phyloP scores from a whole-genome alignment of 2,113 vertebrate species.

The Microtus oregoni region DNA sequence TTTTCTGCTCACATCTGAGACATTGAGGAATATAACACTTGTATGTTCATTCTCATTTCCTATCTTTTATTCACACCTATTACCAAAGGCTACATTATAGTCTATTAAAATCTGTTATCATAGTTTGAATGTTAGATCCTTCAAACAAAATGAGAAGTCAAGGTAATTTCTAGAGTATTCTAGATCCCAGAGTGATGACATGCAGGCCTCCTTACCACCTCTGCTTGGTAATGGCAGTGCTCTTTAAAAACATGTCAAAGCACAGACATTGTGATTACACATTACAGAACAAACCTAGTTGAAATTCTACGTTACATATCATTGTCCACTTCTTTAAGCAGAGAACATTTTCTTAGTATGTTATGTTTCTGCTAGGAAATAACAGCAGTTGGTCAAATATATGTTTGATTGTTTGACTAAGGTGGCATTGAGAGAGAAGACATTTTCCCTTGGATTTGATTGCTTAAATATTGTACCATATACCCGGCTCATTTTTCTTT shows the following conservation, averaged over 20 bases:
- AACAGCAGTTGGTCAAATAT: not conserved
- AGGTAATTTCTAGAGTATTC: not conserved
- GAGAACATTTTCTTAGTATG: not conserved
- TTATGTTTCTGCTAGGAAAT: not conserved
- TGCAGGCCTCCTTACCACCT: not conserved
- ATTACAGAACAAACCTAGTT: not conserved
- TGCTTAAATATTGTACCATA: not conserved
- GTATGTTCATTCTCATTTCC: not conserved
- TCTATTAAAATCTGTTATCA: not conserved
- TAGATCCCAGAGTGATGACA: slow-evolving; percentile 21
- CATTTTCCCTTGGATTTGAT: not conserved
- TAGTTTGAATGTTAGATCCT: slow-evolving; percentile 12
- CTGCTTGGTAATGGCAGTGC: not conserved
- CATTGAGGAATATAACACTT: not conserved
- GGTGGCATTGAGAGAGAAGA: not conserved
- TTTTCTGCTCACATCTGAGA: slow-evolving; percentile 4
- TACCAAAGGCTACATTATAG: not conserved
- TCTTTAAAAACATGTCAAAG: not conserved
- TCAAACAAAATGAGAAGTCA: slow-evolving; percentile 42
- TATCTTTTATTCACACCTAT: not conserved
- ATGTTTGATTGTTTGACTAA: not conserved
- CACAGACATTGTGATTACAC: not conserved
- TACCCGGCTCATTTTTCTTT: not conserved
- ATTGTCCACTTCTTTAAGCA: not conserved
- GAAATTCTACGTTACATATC: not conserved